A percentile compares a stretch with the other conserved stretches of the same genome.
phyloP scores from a whole-genome alignment of 1,140 invertebrate species.

The Andricus grossulariae region DNA sequence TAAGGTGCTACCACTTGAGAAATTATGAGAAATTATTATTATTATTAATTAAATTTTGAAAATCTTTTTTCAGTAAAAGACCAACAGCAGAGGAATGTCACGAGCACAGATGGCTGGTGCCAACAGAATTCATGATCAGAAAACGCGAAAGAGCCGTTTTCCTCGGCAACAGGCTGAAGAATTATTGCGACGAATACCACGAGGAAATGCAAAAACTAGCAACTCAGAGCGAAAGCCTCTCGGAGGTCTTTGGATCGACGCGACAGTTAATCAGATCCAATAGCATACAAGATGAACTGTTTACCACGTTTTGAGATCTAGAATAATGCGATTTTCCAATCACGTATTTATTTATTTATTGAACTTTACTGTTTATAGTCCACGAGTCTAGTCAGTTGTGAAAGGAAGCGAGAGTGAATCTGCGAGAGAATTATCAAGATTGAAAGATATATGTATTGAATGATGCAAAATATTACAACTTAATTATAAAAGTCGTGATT shows the following conservation, averaged over 20 bases:
- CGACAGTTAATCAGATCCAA: conserved; percentile 83
- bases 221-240: conserved; percentile 78
- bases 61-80: conserved; percentile 85
- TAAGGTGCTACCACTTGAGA: too few species aligned
- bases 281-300: conserved; percentile 88
- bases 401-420: conserved; percentile 37
- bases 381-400: conserved; percentile 44
- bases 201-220: conserved; percentile 78
- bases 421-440: conserved; percentile 16
- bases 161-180: conserved; percentile 87
- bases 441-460: conserved; percentile 22
- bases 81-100: conserved; percentile 95
- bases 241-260: conserved; percentile 73
- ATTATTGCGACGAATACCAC: conserved; percentile 87
- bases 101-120: conserved; percentile 95
- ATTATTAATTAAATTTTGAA: too few species aligned
- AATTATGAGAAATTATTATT: too few species aligned
- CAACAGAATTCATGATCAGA: conserved; percentile 94
- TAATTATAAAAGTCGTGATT: conserved; percentile 51
- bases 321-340: conserved; percentile 63
- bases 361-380: conserved; percentile 49
- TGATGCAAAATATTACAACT: conserved; percentile 17
- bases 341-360: conserved; percentile 63
- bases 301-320: conserved; percentile 76
- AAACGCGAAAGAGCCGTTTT: conserved; percentile 93